Base-by-base conservation (phyloP, 2,113 vertebrate genomes). In the Gallinago jamesoni region DNA sequence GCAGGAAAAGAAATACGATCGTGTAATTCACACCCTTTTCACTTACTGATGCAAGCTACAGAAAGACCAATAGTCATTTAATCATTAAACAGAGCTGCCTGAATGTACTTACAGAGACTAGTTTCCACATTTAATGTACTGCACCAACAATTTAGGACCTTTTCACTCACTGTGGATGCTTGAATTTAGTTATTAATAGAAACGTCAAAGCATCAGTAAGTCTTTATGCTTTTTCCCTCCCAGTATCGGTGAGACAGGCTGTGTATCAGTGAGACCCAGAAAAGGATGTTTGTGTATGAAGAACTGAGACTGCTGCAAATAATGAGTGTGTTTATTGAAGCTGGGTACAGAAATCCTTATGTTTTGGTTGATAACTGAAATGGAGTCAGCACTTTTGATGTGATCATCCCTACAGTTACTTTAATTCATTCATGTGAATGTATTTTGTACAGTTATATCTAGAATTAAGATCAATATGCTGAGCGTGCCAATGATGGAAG, bases 181-280 rank as follows among this genome's bases (percentile, higher is more conserved):
- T 27, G 24, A 57, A 14, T 86, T 89, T 66, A 39, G 30, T 48
- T 55, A 25, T 45, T 52, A 43, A 47, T 12, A 37, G 41, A 66
- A 86, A 50, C 30, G 52, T 57, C 12, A 43, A 68, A 64, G 77
- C 57, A 8, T 25, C 43, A 72, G 47, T 21, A 66, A 57, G 21
- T 28, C 53, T 33, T 68, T 9, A 3, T 25, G 50, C 21, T 70
- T 2, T 81, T 16, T 72, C 31, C 47, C 21, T 72, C 35, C 10
- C 0, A 1, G 3, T 68, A 33, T 25, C 1, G 0, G 8, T 9
- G 24, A 76, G 43, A 8, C n/a, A 70, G 18, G 31, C 3, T 59
- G 47, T 78, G 15, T 37, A 4, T 37, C 12, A 7, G 14, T 9
- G 47, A 67, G 31, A 28, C 12, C 0, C 3, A 17, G n/a, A 45